A percentile compares a stretch with the other conserved stretches of the same genome.
Evolutionary conservation across 2,888 invertebrate genomes (phyloP).

Genomic region (Meta bourneti): DNA sequence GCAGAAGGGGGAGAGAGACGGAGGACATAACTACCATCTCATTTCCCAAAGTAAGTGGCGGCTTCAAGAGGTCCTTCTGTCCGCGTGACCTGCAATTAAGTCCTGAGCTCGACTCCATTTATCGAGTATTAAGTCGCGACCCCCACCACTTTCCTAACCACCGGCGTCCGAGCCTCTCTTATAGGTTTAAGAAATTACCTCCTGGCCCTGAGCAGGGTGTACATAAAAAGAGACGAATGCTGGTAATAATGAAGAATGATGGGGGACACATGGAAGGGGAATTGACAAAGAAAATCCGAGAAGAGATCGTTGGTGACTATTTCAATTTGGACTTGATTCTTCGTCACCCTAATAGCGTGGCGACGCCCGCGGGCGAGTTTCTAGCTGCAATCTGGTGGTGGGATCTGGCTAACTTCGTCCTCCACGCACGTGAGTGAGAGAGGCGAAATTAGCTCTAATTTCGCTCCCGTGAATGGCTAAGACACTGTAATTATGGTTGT

Average conservation of each 20-base stretch:
- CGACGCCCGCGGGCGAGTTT: neutral
- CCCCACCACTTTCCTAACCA: conserved; percentile 28
- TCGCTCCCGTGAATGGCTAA: conserved; percentile 9
- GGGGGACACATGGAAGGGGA: neutral
- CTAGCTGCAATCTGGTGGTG: conserved; percentile 12
- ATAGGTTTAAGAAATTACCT: conserved; percentile 75
- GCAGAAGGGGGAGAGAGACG: conserved; percentile 15
- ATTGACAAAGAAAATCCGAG: conserved; percentile 46
- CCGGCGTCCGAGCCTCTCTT: conserved; percentile 20
- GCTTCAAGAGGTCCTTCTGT: conserved; percentile 53
- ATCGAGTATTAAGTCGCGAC: conserved; percentile 63
- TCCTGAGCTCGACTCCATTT: conserved; percentile 69
- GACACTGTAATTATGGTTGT: conserved; percentile 64
- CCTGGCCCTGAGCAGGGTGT: conserved; percentile 33
- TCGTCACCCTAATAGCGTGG: conserved; percentile 42
- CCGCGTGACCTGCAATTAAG: conserved; percentile 70
- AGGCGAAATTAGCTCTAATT: conserved; percentile 46
- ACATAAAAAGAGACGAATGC: conserved; percentile 44
- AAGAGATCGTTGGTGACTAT: conserved; percentile 65
- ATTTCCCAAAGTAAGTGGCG: conserved; percentile 66
- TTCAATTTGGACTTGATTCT: conserved; percentile 67
- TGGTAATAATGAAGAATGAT: conserved; percentile 66
- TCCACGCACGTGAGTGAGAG: conserved; percentile 55
- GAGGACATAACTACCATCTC: conserved; percentile 48
- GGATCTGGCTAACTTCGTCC: conserved; percentile 38